Percentiles rank a stretch among this genome's conserved stretches.
These are phyloP conservation scores for Nipponacmea schrenckii DNA, from an alignment of 2,888 invertebrate species.

Conservation along the genomic window DNA sequence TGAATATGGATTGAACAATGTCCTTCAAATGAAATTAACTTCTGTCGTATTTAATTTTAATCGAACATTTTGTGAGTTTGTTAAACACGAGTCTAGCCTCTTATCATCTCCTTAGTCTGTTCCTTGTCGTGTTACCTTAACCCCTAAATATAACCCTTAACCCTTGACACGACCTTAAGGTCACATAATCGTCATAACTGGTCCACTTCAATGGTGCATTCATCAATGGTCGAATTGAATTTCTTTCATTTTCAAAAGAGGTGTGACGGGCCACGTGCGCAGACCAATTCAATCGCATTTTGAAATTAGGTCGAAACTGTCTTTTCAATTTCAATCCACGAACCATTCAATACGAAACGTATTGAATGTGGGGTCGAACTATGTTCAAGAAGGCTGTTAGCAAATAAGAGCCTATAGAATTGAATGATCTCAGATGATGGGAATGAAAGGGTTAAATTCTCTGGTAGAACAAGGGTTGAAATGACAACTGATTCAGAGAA, in stretches of 20 bases:
- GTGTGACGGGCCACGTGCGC: slow-evolving; percentile 1
- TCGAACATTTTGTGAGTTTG: neutral
- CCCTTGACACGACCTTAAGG: slow-evolving; percentile 4
- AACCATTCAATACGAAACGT: neutral
- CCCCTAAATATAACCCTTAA: neutral
- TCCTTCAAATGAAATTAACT: neutral
- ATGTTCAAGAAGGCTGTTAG: neutral
- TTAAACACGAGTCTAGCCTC: neutral
- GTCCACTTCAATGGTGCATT: neutral
- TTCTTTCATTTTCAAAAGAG: neutral
- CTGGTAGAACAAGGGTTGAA: neutral
- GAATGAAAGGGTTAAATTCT: neutral
- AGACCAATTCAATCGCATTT: neutral
- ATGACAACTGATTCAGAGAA: neutral
- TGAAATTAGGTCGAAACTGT: neutral
- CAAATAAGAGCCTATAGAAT: neutral
- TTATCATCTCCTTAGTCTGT: neutral
- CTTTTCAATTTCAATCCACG: neutral
- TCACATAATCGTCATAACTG: neutral
- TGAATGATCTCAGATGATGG: neutral
- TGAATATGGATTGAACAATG: neutral
- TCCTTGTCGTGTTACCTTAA: neutral
- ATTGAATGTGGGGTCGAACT: neutral
- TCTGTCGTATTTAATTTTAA: neutral
- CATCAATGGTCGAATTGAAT: neutral